Evolutionary conservation across 2,888 invertebrate genomes (phyloP).

Genomic region (Polyommatus icarus): DNA sequence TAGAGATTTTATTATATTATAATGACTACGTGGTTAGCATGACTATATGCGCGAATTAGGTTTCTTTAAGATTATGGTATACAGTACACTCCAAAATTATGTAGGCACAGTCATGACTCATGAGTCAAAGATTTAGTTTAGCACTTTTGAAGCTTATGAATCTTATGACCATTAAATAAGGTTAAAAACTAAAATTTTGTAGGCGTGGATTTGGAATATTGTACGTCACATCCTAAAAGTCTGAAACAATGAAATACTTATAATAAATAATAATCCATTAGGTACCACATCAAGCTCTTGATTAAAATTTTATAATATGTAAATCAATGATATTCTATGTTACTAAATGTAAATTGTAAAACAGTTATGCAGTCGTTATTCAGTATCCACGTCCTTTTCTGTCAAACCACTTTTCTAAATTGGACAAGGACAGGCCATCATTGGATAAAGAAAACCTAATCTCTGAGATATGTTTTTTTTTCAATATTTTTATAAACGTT

Average conservation of each 20-base stretch:
- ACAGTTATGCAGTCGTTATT: too few relatives aligned
- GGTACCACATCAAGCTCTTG: background rate
- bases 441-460: too few relatives aligned
- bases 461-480: too few relatives aligned
- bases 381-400: background rate
- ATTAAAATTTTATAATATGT: too few relatives aligned
- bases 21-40: constrained; percentile 5
- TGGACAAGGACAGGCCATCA: background rate
- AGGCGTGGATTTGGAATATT: background rate
- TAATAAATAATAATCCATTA: background rate
- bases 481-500: too few relatives aligned
- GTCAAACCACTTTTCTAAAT: background rate
- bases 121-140: background rate
- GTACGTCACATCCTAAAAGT: background rate
- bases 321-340: too few relatives aligned
- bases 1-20: constrained; percentile 16
- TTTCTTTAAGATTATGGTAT: background rate
- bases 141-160: background rate
- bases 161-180: background rate
- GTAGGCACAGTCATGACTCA: background rate
- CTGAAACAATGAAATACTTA: background rate
- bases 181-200: background rate
- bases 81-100: background rate
- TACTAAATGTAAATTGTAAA: too few relatives aligned
- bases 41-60: background rate